Conservation (phyloP, 1,140 invertebrate genomes). For the Atta texana region DNA sequence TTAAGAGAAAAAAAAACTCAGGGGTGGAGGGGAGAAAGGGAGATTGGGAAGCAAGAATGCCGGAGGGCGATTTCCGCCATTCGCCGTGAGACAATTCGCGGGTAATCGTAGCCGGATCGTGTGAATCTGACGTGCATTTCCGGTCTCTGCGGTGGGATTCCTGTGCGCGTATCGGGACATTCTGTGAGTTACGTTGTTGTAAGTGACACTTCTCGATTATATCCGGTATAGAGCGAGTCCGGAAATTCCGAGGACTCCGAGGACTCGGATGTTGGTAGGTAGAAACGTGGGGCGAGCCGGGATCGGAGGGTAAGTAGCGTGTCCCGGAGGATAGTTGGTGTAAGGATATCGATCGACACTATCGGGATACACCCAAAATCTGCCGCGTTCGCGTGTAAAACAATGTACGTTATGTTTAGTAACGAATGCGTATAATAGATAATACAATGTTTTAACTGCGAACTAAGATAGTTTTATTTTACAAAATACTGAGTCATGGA, state of each 20-base stretch:
- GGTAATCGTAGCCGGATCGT: conserved; percentile 12
- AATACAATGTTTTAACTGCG: neutral
- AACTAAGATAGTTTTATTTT: neutral
- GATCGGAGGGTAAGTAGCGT: conserved; percentile 55
- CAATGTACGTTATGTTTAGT: neutral
- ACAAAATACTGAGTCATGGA: neutral
- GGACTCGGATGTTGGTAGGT: conserved; percentile 29
- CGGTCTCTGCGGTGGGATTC: conserved; percentile 1
- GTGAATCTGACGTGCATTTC: conserved; percentile 50
- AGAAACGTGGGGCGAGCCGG: neutral
- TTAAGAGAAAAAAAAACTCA: conserved; percentile 50
- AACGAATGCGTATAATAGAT: too few species aligned
- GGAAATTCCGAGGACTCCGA: conserved; percentile 2
- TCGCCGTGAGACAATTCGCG: neutral
- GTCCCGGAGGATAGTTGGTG: conserved; percentile 44
- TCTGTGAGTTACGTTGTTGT: conserved; percentile 53
- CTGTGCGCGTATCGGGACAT: conserved; percentile 41
- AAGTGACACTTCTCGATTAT: conserved; percentile 62
- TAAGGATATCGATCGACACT: conserved; percentile 57
- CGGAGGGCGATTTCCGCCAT: neutral
- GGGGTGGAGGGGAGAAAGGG: neutral
- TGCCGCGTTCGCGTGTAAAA: neutral
- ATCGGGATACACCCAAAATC: conserved; percentile 46
- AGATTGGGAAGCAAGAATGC: neutral
- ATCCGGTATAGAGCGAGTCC: conserved; percentile 28